Base-by-base conservation (phyloP, 2,888 invertebrate genomes). In the Pristionchus arcanus region DNA sequence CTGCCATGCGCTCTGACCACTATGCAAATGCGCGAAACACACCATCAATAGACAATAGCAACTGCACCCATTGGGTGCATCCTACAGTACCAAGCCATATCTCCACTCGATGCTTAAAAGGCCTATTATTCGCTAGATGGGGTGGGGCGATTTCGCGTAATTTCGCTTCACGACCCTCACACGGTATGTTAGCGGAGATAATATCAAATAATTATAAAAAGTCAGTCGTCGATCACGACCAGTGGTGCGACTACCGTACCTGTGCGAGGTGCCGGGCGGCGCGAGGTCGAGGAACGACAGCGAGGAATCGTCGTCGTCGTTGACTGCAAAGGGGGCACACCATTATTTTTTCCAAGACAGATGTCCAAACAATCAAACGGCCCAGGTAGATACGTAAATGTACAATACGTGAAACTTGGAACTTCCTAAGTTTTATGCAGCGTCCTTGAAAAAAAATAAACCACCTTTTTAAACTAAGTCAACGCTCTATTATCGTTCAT, bases 231-330 rank as follows among this genome's bases (percentile, higher is more conserved):
- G 74, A 37, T 74, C 15, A 5, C 19, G 3, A 15, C 15, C 31
- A 4, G 19, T 34, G 16, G 74, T 37, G 74, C 71, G 34, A 34
- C 74, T 74, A 83, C 53, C 53, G 28, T 53, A 83, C 83, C 83
- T 83, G 28, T 42, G 19, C 83, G 83, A 83, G 83, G 83, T 11
- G 83, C 83, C 83, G 49, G 83, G 83, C 53, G 74, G 83, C 28
- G 74, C 74, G 74, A 83, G 83, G 83, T 83, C 83, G 49, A 83
- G 83, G 53, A 83, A 83, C 49, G 83, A 83, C 49, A 53, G 21
- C 28, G 83, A 74, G 37, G 31, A 31, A 37, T 74, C 74, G 34
- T 74, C 74, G 34, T 74, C 74, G 74, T 74, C 74, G 74, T 74
- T 74, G 31, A 74, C 74, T 74, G 74, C 16, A 74, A 74, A 28